phyloP scores from a whole-genome alignment of 2,113 vertebrate species.

The Gobio gobio region DNA sequence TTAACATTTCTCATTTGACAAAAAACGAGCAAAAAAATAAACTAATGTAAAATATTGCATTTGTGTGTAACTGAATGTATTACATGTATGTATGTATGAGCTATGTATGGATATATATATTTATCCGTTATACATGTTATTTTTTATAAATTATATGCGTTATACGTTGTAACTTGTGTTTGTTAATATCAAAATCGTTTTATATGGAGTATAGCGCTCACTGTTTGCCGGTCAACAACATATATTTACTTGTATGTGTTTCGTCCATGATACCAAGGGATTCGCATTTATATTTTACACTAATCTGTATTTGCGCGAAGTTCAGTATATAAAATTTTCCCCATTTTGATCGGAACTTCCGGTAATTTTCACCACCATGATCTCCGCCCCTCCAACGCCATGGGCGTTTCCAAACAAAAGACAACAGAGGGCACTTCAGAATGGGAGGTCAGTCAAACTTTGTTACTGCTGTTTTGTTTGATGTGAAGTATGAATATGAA shows the following conservation, averaged over 20 bases:
- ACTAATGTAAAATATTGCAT: slow-evolving; percentile 17
- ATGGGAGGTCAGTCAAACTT: slow-evolving; percentile 55
- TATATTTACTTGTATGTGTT: background rate
- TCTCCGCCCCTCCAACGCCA: slow-evolving; percentile 1
- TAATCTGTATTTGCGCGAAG: background rate
- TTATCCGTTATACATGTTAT: background rate
- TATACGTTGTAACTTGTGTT: background rate
- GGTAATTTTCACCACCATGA: background rate
- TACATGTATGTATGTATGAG: too few species aligned
- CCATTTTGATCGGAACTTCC: slow-evolving; percentile 31
- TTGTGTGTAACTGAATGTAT: background rate
- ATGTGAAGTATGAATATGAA: background rate
- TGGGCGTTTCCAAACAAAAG: slow-evolving; percentile 49
- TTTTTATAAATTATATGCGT: background rate
- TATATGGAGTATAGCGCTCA: background rate
- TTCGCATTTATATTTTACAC: background rate
- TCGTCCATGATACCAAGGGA: background rate
- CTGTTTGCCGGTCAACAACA: background rate
- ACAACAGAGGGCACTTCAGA: slow-evolving; percentile 42
- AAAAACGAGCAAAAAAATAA: slow-evolving; percentile 8
- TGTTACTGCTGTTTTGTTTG: background rate
- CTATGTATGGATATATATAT: too few species aligned
- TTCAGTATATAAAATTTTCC: background rate
- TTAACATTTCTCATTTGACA: slow-evolving; percentile 54
- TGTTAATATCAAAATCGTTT: background rate